phyloP scores from a whole-genome alignment of 2,113 vertebrate species.

The Amblyopsis rosae region DNA sequence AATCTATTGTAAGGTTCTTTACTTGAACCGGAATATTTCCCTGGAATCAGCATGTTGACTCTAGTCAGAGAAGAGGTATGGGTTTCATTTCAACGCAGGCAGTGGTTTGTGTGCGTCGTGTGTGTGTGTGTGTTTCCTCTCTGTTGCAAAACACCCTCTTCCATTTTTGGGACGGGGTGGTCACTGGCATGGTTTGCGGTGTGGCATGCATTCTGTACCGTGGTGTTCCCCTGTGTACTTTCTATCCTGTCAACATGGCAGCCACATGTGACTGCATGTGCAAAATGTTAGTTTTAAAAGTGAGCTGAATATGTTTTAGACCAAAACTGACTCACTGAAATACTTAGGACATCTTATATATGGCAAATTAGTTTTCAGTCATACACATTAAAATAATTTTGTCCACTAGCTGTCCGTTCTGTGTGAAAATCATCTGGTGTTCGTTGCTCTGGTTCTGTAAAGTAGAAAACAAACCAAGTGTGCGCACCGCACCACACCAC shows the following conservation, averaged over 20 bases:
- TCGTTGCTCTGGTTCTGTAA: no score
- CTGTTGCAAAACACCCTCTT: slow-evolving; percentile 56
- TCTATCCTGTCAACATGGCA: slow-evolving; percentile 37
- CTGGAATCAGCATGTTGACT: slow-evolving; percentile 18
- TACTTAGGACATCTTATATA: no score
- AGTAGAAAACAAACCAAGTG: no score
- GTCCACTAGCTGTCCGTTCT: no score
- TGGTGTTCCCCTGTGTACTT: slow-evolving; percentile 41
- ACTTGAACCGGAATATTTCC: slow-evolving; percentile 40
- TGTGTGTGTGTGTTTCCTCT: slow-evolving; percentile 14
- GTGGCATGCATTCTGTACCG: slow-evolving; percentile 23
- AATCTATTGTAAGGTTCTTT: no score
- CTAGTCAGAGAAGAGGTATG: slow-evolving; percentile 12
- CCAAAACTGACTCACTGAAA: no score
- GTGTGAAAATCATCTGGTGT: no score
- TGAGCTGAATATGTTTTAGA: no score
- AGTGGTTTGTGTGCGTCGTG: background rate
- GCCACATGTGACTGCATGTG: slow-evolving; percentile 29
- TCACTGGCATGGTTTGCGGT: slow-evolving; percentile 54
- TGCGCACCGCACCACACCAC: no score
- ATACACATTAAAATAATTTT: no score
- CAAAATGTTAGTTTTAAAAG: no score
- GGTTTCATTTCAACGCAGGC: slow-evolving; percentile 41
- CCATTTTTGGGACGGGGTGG: slow-evolving; percentile 47
- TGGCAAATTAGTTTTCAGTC: no score